phyloP scores from a whole-genome alignment of 1,140 invertebrate species.

The Phthorimaea operculella region DNA sequence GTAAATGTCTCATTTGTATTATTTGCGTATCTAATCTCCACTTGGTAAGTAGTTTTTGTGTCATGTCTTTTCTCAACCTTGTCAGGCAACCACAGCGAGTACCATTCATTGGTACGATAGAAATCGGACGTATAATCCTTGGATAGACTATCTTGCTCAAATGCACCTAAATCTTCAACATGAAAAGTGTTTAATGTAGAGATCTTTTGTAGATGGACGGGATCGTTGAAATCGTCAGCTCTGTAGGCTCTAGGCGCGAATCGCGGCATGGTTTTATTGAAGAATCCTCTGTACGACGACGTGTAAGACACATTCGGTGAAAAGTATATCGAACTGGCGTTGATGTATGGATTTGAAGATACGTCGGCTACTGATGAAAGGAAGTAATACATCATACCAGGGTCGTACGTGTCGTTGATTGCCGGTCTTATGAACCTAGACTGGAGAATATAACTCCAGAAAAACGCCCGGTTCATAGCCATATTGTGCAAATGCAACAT shows the following conservation, averaged over 20 bases:
- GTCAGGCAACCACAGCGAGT: slow-evolving; percentile 89
- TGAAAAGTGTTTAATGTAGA: slow-evolving; percentile 91
- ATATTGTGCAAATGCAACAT: slow-evolving; percentile 95
- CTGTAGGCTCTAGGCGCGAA: slow-evolving; percentile 95
- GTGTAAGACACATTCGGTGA: slow-evolving; percentile 94
- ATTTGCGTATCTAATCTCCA: slow-evolving; percentile 93
- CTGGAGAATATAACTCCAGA: slow-evolving; percentile 96
- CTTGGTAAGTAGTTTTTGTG: slow-evolving; percentile 93
- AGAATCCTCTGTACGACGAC: slow-evolving; percentile 94
- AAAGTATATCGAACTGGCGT: slow-evolving; percentile 95
- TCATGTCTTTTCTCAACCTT: slow-evolving; percentile 83
- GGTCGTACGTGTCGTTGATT: slow-evolving; percentile 93
- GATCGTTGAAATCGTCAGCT: slow-evolving; percentile 94
- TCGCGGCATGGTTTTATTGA: slow-evolving; percentile 95
- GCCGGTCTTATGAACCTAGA: slow-evolving; percentile 88
- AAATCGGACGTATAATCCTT: slow-evolving; percentile 91
- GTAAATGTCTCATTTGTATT: slow-evolving; percentile 95
- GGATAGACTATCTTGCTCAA: slow-evolving; percentile 76
- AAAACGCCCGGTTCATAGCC: slow-evolving; percentile 93
- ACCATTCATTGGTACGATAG: slow-evolving; percentile 96
- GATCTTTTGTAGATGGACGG: slow-evolving; percentile 90
- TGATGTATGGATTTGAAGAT: slow-evolving; percentile 90
- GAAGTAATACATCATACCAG: slow-evolving; percentile 99
- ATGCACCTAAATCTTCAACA: slow-evolving; percentile 85
- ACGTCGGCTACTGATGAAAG: slow-evolving; percentile 95